Evolutionary conservation across 2,113 vertebrate species (phyloP).

Genomic region (Parotia lawesii): DNA sequence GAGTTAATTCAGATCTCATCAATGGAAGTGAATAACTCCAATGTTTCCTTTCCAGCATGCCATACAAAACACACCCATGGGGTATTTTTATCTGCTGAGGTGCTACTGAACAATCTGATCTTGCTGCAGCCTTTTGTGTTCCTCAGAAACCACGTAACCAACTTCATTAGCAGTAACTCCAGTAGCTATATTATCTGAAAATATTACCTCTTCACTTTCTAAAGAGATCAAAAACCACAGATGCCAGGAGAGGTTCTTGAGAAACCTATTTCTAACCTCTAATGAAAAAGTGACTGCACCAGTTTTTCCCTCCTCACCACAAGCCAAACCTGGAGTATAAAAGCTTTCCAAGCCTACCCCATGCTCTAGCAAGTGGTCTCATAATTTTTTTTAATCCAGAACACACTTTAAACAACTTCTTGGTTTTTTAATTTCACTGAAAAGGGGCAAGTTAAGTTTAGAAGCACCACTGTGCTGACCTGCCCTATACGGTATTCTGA

Average conservation of each 20-base stretch:
- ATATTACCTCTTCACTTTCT: not conserved
- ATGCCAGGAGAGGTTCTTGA: not conserved
- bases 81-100: not conserved
- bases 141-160: not conserved
- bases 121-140: not conserved
- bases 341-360: not conserved
- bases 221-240: slow-evolving; percentile 22
- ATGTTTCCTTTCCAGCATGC: not conserved
- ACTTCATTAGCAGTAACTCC: not conserved
- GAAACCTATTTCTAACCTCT: not conserved
- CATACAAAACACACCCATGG: not conserved
- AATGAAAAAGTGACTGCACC: not conserved
- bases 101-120: not conserved
- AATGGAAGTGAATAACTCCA: not conserved
- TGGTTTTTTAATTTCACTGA: not conserved
- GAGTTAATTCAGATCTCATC: not conserved
- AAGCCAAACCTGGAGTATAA: not conserved
- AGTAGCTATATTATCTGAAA: not conserved
- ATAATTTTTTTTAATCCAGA: not conserved
- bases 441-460: not conserved
- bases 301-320: not conserved
- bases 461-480: not conserved
- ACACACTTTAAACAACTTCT: not conserved
- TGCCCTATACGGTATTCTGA: not conserved
- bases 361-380: not conserved